Conservation (phyloP, 2,113 vertebrate species). For the Eretmochelys imbricata region DNA sequence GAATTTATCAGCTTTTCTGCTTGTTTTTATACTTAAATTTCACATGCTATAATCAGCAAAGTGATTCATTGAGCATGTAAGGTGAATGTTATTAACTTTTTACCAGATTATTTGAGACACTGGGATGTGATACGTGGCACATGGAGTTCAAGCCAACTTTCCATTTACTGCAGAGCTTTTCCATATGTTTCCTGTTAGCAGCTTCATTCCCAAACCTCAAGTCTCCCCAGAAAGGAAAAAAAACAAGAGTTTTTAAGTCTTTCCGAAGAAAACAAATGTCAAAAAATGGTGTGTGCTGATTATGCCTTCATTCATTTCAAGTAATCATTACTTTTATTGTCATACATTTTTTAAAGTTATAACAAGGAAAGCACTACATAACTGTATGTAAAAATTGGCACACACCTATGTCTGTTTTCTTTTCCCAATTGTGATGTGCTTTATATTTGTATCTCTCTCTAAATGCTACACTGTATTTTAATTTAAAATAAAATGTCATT, state of each 20-base stretch:
- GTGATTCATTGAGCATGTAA: constrained; percentile 17
- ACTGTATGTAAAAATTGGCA: neutral
- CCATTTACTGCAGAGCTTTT: constrained; percentile 86
- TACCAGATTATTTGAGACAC: constrained; percentile 69
- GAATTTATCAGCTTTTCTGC: constrained; percentile 16
- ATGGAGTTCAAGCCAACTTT: constrained; percentile 83
- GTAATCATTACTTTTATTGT: constrained; percentile 12
- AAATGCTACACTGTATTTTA: neutral
- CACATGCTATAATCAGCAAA: neutral
- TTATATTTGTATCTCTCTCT: neutral
- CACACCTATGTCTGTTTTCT: neutral
- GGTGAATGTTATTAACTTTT: constrained; percentile 68
- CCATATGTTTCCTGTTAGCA: constrained; percentile 93
- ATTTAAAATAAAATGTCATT: neutral
- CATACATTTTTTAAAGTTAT: neutral
- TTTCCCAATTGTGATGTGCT: neutral
- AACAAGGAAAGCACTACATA: neutral
- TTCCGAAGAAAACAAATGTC: constrained; percentile 12
- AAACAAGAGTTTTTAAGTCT: constrained; percentile 57
- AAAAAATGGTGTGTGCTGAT: neutral
- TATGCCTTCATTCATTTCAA: neutral
- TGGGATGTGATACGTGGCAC: constrained; percentile 93
- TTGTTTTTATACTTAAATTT: constrained; percentile 25
- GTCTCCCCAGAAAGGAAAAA: constrained; percentile 71
- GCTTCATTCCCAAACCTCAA: constrained; percentile 77